phyloP scores from a whole-genome alignment of 2,888 invertebrate species.

The Lissonota sp. region DNA sequence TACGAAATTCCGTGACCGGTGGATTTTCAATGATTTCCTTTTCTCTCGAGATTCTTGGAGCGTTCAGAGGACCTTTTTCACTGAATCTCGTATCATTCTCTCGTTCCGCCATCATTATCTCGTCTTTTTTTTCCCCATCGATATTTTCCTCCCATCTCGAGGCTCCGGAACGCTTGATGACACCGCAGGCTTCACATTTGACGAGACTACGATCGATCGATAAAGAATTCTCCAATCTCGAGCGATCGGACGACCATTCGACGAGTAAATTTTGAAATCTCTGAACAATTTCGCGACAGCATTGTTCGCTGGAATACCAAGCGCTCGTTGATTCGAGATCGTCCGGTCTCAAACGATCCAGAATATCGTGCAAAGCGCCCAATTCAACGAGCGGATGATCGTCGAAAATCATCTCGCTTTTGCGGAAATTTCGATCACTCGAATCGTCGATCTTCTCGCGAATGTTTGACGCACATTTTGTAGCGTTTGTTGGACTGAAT shows the following conservation, averaged over 20 bases:
- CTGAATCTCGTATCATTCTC: not conserved
- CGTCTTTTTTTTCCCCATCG: not conserved
- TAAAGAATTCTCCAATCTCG: conserved; percentile 64
- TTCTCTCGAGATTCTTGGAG: not conserved
- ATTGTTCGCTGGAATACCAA: conserved; percentile 50
- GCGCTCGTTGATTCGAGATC: conserved; percentile 50
- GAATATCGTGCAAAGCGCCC: conserved; percentile 65
- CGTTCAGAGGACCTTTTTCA: not conserved
- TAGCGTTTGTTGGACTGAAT: too few relatives aligned
- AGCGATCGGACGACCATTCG: conserved; percentile 51
- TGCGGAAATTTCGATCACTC: conserved; percentile 10
- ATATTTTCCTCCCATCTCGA: not conserved
- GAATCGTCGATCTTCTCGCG: not conserved
- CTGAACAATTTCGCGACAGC: conserved; percentile 60
- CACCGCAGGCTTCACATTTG: conserved; percentile 72
- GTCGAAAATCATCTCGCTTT: not conserved
- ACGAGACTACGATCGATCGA: conserved; percentile 63
- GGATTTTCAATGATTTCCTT: conserved; percentile 39
- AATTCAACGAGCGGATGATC: conserved; percentile 62
- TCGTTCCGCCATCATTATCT: not conserved
- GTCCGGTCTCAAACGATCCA: conserved; percentile 60
- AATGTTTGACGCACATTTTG: too few relatives aligned
- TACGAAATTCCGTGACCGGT: not conserved
- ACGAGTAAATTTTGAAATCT: conserved; percentile 63
- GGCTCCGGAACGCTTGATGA: conserved; percentile 61